phyloP scores from a whole-genome alignment of 2,113 vertebrate genomes.

The Enhydra lutris region DNA sequence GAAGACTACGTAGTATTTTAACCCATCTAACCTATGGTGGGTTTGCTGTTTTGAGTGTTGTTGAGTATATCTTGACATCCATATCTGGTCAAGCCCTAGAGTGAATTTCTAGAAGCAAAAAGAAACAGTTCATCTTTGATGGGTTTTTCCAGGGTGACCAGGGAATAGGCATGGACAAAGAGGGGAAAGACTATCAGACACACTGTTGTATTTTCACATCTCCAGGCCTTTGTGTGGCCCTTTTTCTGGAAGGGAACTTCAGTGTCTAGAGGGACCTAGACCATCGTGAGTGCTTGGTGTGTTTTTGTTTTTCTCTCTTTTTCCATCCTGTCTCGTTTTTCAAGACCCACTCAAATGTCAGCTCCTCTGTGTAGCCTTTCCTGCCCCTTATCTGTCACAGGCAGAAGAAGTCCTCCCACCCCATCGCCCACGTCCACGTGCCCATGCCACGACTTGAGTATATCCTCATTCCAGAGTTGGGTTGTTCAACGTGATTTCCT shows the following conservation, averaged over 20 bases:
- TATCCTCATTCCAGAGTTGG: background rate
- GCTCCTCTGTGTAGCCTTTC: background rate
- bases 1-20: background rate
- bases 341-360: background rate
- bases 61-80: background rate
- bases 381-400: background rate
- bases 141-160: background rate
- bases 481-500: background rate
- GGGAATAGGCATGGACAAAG: background rate
- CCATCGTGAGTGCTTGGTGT: background rate
- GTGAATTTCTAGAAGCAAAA: constrained; percentile 12
- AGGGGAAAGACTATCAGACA: background rate
- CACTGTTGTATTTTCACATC: background rate
- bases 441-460: background rate
- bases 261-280: background rate
- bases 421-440: background rate
- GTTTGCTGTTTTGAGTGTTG: background rate
- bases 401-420: background rate
- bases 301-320: background rate
- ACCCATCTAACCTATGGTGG: background rate
- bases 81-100: background rate
- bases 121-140: background rate
- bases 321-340: background rate
- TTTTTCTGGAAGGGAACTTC: background rate
- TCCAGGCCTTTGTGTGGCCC: background rate